Conservation (phyloP, 2,797 vertebrate species). For the Cryptoprocta ferox region DNA sequence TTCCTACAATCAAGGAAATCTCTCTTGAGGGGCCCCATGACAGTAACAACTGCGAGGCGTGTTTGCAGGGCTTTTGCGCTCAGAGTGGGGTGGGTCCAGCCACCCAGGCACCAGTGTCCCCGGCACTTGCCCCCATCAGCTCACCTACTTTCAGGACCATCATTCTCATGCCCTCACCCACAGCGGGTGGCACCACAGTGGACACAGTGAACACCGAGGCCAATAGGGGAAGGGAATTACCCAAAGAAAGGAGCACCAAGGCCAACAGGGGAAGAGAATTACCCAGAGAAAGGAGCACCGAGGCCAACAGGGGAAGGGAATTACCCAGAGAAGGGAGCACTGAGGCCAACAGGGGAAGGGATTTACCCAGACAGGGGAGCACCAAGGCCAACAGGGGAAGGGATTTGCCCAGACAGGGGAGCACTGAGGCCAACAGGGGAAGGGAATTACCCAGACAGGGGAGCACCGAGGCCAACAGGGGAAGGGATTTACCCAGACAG, state of each 20-base stretch:
- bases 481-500: too few relatives aligned
- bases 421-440: too few relatives aligned
- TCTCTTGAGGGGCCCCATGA: constrained; percentile 48
- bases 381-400: too few relatives aligned
- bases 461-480: too few relatives aligned
- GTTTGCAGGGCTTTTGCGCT: constrained; percentile 66
- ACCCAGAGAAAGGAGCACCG: too few relatives aligned
- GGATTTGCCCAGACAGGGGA: rapidly evolving
- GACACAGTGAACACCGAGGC: rapidly evolving
- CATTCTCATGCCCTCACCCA: background rate
- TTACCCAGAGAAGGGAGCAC: too few relatives aligned
- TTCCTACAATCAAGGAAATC: background rate
- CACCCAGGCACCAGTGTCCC: rapidly evolving
- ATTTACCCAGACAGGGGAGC: background rate
- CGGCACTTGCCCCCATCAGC: background rate
- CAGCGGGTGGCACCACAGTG: rapidly evolving
- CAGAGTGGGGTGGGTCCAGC: background rate
- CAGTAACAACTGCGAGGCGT: constrained; percentile 75
- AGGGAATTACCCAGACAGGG: too few relatives aligned
- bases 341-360: background rate
- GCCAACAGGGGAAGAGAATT: rapidly evolving
- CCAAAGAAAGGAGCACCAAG: too few relatives aligned
- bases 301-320: too few relatives aligned
- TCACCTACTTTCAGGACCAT: rapidly evolving
- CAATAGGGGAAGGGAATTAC: background rate